These are phyloP conservation scores for Drosophila baimaii DNA, from an alignment of 1,140 invertebrate genomes.

Conservation along the genomic window DNA sequence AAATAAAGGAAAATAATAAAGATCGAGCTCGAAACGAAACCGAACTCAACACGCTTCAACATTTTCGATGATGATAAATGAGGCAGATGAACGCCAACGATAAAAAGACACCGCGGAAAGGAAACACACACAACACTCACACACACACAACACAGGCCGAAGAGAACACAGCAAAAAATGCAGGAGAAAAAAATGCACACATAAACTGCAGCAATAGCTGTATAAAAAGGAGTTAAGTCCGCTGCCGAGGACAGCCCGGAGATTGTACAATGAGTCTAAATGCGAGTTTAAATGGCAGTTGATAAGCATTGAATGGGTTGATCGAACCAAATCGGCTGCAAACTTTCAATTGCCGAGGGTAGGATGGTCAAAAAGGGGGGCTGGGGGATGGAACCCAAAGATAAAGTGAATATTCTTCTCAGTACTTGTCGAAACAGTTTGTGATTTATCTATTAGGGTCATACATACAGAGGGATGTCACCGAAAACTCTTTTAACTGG, in stretches of 20 bases:
- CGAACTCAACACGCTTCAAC: slow-evolving; percentile 66
- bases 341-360: slow-evolving; percentile 46
- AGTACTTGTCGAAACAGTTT: neutral
- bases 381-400: neutral
- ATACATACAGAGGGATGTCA: neutral
- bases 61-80: slow-evolving; percentile 68
- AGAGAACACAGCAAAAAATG: slow-evolving; percentile 27
- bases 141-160: neutral
- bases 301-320: slow-evolving; percentile 58
- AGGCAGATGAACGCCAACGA: slow-evolving; percentile 65
- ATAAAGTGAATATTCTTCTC: neutral
- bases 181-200: slow-evolving; percentile 18
- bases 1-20: slow-evolving; percentile 20
- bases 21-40: slow-evolving; percentile 59
- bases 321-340: slow-evolving; percentile 30
- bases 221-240: slow-evolving; percentile 41
- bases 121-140: slow-evolving; percentile 6
- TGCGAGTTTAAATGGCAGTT: slow-evolving; percentile 65
- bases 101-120: slow-evolving; percentile 53
- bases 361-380: neutral
- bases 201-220: slow-evolving; percentile 15
- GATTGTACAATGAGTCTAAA: slow-evolving; percentile 60
- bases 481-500: neutral
- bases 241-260: slow-evolving; percentile 43
- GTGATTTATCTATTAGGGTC: slow-evolving; percentile 9